Evolutionary conservation across 2,888 invertebrate species (phyloP), one percentile per base, ranked within the genome.

Genomic region (Incurvaria masculella): DNA sequence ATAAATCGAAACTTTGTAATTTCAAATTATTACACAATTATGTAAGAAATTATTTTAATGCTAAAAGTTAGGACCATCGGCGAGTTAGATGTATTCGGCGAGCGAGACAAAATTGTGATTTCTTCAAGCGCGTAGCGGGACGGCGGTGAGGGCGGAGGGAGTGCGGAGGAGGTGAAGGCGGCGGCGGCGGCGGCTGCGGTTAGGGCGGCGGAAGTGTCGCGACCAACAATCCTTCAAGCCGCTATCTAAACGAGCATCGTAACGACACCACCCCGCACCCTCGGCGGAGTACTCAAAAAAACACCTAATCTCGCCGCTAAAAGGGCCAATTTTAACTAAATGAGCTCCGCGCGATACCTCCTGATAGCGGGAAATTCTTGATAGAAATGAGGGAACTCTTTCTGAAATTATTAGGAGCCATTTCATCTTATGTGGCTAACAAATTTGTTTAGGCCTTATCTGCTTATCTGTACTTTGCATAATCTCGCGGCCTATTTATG

Each of bases 221-320:
- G 70, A 73, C 69, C 68, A 70, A 67, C 74, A 70, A 75, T 75
- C 64, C 73, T 63, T 75, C 74, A 73, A 71, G 66, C 59, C 61
- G 61, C 67, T 75, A 76, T 76, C 75, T 76, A 72, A 76, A 76
- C 72, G 75, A 72, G 72, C 62, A 76, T 75, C 74, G 67, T 72
- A 75, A 74, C 69, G 73, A 72, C 73, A 69, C 62, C 33, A n/a
- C 33, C 33, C 33, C 33, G 14, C 33, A 14, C 23, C 26, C 40
- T 18, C 19, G 16, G 21, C 23, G n/a, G 40, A 38, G 14, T 23
- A 2, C 5, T n/a, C 21, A 40, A 46, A 46, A 45, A 46, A 46
- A 46, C 18, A 40, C 39, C 23, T 18, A 11, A 21, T 40, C 26
- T 44, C 48, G 43, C 33, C 48, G 16, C 11, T 14, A 33, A 33